Evolutionary conservation across 2,888 invertebrate species (phyloP).

Genomic region (Microctonus aethiopoides): DNA sequence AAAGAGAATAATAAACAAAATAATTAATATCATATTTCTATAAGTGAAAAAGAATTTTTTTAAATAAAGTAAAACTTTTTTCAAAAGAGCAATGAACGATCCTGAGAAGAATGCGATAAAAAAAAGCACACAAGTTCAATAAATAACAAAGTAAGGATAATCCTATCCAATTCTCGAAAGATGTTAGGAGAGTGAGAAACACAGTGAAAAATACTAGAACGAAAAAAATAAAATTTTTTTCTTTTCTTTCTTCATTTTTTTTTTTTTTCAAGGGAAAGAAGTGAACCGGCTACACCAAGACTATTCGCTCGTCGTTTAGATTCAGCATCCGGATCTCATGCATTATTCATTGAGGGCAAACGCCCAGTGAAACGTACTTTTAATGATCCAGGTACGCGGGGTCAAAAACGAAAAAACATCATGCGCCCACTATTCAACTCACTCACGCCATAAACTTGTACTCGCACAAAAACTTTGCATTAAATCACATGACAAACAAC

Average conservation of each 20-base stretch:
- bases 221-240: neutral
- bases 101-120: neutral
- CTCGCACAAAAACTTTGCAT: neutral
- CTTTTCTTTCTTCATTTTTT: neutral
- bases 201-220: neutral
- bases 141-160: neutral
- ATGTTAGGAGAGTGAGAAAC: neutral
- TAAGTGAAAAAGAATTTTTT: too few species aligned
- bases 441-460: neutral
- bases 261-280: neutral
- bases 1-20: neutral
- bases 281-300: neutral
- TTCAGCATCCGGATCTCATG: conserved; percentile 3
- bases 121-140: neutral
- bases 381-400: conserved; percentile 29
- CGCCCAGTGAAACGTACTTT: conserved; percentile 29
- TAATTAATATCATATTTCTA: neutral
- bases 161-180: neutral
- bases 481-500: conserved; percentile 4
- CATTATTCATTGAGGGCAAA: conserved; percentile 21
- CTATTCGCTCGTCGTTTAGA: conserved; percentile 8
- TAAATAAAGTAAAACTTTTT: neutral
- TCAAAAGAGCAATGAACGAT: neutral
- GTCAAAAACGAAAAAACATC: neutral
- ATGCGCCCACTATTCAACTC: neutral